Evolutionary conservation across 2,888 invertebrate genomes (phyloP).

Genomic region (Flabesymbios commensalis): DNA sequence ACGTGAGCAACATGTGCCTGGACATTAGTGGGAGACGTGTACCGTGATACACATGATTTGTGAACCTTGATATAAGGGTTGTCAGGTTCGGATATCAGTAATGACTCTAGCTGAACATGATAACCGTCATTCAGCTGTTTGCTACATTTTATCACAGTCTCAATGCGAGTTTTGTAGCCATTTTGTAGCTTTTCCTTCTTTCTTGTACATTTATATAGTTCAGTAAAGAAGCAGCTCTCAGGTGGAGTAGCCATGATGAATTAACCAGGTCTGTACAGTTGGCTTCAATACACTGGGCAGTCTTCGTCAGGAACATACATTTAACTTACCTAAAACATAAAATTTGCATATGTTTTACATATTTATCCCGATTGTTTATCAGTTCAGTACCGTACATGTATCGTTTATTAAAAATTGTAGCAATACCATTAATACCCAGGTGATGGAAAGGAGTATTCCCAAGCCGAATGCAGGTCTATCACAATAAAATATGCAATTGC

Average conservation of each 20-base stretch:
- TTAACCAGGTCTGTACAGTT: too few relatives aligned
- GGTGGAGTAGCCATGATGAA: background rate
- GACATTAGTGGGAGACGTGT: background rate
- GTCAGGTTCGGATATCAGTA: background rate
- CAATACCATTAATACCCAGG: too few relatives aligned
- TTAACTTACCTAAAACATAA: too few relatives aligned
- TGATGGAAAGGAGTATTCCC: too few relatives aligned
- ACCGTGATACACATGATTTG: slow-evolving; percentile 1
- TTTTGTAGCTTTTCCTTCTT: slow-evolving; percentile 1
- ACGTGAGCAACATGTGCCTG: slow-evolving; percentile 4
- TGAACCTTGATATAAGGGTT: background rate
- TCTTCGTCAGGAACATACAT: too few relatives aligned
- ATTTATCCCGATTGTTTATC: too few relatives aligned
- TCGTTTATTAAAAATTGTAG: too few relatives aligned
- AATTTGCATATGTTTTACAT: too few relatives aligned
- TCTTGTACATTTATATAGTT: background rate
- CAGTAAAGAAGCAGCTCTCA: background rate
- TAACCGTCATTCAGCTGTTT: background rate
- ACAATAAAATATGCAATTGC: too few relatives aligned
- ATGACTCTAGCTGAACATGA: background rate
- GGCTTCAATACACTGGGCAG: too few relatives aligned
- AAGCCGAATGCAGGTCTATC: too few relatives aligned
- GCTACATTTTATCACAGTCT: background rate
- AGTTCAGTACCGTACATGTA: too few relatives aligned
- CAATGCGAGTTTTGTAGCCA: slow-evolving; percentile 3